phyloP scores from a whole-genome alignment of 1,140 invertebrate species.

The Rhopalosiphum padi region DNA sequence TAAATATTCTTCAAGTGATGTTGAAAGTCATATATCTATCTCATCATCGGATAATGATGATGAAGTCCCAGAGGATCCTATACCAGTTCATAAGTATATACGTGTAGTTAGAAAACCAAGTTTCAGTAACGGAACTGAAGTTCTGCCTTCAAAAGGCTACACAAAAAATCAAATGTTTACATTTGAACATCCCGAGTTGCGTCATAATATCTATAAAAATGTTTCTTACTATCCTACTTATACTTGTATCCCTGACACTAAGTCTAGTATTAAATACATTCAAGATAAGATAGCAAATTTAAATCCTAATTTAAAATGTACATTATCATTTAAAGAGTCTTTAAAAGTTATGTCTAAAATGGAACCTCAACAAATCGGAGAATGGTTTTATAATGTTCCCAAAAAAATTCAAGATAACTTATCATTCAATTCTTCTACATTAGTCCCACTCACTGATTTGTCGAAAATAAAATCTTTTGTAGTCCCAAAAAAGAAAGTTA shows the following conservation, averaged over 20 bases:
- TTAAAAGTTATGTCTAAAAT: slow-evolving; percentile 21
- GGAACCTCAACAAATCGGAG: neutral
- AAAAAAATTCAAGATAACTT: slow-evolving; percentile 41
- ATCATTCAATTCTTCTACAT: neutral
- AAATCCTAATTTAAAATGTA: neutral
- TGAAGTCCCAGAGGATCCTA: neutral
- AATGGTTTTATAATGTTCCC: slow-evolving; percentile 49
- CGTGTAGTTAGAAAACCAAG: slow-evolving; percentile 38
- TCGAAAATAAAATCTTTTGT: neutral
- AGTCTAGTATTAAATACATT: neutral
- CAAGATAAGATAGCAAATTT: neutral
- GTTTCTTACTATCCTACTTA: neutral
- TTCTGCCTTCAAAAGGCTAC: neutral
- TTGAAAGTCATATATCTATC: neutral
- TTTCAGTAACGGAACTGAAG: neutral
- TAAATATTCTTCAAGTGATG: neutral
- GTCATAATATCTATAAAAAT: neutral
- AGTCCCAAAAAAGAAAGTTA: neutral
- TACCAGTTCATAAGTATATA: neutral
- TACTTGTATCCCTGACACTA: neutral
- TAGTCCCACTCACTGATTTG: neutral
- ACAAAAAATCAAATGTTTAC: slow-evolving; percentile 22
- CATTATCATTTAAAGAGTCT: neutral
- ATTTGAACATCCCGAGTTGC: slow-evolving; percentile 38
- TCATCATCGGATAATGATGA: neutral